A percentile compares a stretch with the other conserved stretches of the same genome.
Conservation (phyloP, 1,140 invertebrate species). For the Bombus pascuorum region DNA sequence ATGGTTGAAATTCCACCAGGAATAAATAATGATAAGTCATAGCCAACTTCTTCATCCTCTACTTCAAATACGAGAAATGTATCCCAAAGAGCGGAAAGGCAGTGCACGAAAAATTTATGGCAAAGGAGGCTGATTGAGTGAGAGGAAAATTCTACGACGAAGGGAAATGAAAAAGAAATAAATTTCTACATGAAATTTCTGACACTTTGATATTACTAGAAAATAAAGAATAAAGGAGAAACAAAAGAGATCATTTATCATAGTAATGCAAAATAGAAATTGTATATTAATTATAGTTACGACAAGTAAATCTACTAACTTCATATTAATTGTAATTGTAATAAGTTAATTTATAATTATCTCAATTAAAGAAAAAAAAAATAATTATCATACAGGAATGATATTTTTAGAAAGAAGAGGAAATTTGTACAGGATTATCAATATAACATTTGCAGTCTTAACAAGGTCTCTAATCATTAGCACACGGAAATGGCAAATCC, state of each 20-base stretch:
- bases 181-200: not conserved
- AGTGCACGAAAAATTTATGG: not conserved
- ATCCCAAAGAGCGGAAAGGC: not conserved
- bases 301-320: too few species aligned
- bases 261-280: not conserved
- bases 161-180: not conserved
- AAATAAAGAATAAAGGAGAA: not conserved
- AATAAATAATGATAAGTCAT: constrained; percentile 18
- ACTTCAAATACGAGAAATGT: not conserved
- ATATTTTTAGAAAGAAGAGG: not conserved
- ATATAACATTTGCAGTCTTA: not conserved
- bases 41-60: not conserved
- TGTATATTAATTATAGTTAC: too few species aligned
- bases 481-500: not conserved
- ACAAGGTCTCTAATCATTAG: not conserved
- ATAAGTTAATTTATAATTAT: too few species aligned
- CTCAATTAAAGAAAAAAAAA: not conserved
- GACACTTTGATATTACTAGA: too few species aligned
- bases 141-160: not conserved
- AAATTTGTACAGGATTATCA: not conserved
- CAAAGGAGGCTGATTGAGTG: not conserved
- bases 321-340: too few species aligned
- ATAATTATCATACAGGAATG: not conserved
- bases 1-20: not conserved
- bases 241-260: not conserved